Evolutionary conservation across 2,113 vertebrate species (phyloP).

Genomic region (Limnothrissa miodon): DNA sequence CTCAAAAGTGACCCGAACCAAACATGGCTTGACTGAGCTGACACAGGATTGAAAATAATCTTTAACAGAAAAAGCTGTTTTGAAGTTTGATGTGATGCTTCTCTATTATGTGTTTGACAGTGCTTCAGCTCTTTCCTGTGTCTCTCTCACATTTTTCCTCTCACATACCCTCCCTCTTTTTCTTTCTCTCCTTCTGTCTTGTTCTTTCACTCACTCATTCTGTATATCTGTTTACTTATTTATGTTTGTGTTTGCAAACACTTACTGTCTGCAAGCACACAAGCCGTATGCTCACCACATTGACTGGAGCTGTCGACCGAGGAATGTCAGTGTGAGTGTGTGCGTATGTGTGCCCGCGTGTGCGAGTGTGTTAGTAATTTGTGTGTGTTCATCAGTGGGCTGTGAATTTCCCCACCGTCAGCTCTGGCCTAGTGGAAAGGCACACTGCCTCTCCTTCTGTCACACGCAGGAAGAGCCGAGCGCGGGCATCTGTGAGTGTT

Average conservation of each 20-base stretch:
- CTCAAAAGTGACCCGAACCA: neutral
- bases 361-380: slow-evolving; percentile 13
- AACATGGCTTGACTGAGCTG: slow-evolving; percentile 12
- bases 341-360: neutral
- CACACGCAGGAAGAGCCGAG: slow-evolving; percentile 68
- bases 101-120: neutral
- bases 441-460: slow-evolving; percentile 75
- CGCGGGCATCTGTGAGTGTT: slow-evolving; percentile 72
- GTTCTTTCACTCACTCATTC: neutral
- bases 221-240: neutral
- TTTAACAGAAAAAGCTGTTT: neutral
- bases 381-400: neutral
- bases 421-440: slow-evolving; percentile 64
- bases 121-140: neutral
- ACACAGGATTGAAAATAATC: slow-evolving; percentile 1
- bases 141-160: neutral
- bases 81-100: neutral
- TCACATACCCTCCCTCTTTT: neutral
- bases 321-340: slow-evolving; percentile 25
- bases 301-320: neutral
- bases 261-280: neutral
- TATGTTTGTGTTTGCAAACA: slow-evolving; percentile 1
- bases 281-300: neutral
- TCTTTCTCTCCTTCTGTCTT: neutral
- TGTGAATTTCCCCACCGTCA: slow-evolving; percentile 71